Base-by-base conservation (phyloP, 2,888 invertebrate genomes). In the Cerceris ruficornis region DNA sequence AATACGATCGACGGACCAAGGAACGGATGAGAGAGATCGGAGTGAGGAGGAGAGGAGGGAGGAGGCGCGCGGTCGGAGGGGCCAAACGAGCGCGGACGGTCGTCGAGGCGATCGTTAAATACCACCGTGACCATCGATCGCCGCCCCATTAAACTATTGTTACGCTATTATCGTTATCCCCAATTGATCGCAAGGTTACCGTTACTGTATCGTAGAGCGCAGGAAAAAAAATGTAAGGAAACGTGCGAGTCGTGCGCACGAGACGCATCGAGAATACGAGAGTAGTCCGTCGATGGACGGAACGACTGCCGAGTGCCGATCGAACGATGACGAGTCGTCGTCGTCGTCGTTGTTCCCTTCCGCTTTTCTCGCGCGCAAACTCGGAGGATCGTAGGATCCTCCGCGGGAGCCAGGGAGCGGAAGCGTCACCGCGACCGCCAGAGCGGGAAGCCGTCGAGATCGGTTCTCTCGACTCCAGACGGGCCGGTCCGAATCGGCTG, bases 231-330 rank as follows among this genome's bases (percentile, higher is more conserved):
- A 67, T 59, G 46, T n/a, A 66, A 70, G 1, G 43, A 66, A 52
- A 6, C 7, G 46, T 13, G 13, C 2, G 5, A 69, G 60, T 0
- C 28, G 59, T 58, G 41, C 52, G 6, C 58, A 39, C 62, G 52
- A 43, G 15, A 50, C 50, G 59, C 58, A 59, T 54, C 49, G 62
- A 13, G 62, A 50, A 54, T 61, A 61, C 28, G 28, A 11, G 11
- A 50, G 11, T 61, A 28, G 52, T 55, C 54, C 46, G 39, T 55
- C 6, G 49, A 64, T 58, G 39, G n/a, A 15, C 57, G 57, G 61
- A 39, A 42, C 54, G 67, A 72, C 58, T 69, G 82, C 82, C 75
- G 85, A 82, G 82, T 84, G 76, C 84, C 80, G 80, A 84, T 86
- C 28, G 62, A 71, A 70, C 70, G 80, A 84, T 81, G 79, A 70